Evolutionary conservation across 2,888 invertebrate species (phyloP).

Genomic region (Drosophila pseudotakahashii): DNA sequence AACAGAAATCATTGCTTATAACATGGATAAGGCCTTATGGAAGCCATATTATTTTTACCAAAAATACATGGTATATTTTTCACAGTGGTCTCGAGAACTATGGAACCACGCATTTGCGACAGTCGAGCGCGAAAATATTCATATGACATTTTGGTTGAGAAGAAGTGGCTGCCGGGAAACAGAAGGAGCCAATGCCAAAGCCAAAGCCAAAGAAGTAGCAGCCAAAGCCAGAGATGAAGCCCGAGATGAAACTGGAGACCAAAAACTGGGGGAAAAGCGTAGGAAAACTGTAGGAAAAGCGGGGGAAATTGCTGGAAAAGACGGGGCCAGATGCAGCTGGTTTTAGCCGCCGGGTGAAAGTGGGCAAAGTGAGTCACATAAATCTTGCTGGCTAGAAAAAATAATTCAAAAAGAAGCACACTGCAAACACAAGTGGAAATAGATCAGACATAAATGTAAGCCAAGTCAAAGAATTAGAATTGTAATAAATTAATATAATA

Average conservation of each 20-base stretch:
- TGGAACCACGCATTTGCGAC: conserved; percentile 16
- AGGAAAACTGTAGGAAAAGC: neutral
- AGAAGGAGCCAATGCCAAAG: conserved; percentile 29
- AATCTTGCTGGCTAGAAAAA: conserved; percentile 56
- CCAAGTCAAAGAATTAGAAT: neutral
- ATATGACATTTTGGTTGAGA: conserved; percentile 63
- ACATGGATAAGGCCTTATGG: too few species aligned
- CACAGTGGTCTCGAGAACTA: neutral
- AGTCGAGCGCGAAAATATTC: conserved; percentile 63
- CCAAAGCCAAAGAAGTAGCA: conserved; percentile 36
- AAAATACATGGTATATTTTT: neutral
- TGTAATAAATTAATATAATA: neutral
- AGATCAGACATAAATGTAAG: neutral
- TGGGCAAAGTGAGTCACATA: conserved; percentile 56
- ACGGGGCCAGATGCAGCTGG: conserved; percentile 31
- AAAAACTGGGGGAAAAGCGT: neutral
- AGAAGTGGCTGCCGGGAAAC: conserved; percentile 23
- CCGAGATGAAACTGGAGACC: conserved; percentile 20
- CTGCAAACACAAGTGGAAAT: conserved; percentile 1
- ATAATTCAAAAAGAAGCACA: conserved; percentile 5
- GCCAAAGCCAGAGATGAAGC: conserved; percentile 41
- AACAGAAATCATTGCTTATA: too few species aligned
- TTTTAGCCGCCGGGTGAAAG: conserved; percentile 37
- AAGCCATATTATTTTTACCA: too few species aligned
- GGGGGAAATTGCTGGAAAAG: conserved; percentile 6